These are phyloP conservation scores for Corythornis leucogaster DNA, from an alignment of 2,797 vertebrate species.

Conservation along the genomic window DNA sequence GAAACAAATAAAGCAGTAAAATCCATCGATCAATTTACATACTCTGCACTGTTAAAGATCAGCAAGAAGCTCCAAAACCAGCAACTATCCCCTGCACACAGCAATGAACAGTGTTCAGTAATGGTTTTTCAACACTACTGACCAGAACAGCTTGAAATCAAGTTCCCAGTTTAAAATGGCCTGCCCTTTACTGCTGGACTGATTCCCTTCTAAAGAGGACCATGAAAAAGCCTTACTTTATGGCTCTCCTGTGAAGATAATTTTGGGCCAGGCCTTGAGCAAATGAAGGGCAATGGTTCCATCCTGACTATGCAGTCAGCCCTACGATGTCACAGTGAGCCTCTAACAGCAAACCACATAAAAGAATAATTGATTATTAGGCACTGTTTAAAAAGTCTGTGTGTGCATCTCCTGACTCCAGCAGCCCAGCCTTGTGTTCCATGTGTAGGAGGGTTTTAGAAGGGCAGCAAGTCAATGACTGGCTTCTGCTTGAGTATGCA, in stretches of 20 bases:
- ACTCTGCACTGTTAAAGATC: not conserved
- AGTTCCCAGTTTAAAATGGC: not conserved
- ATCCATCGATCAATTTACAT: not conserved
- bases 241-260: not conserved
- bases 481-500: slow-evolving; percentile 35
- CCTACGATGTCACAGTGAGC: not conserved
- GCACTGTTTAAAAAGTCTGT: not conserved
- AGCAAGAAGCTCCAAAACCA: not conserved
- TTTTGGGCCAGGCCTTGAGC: not conserved
- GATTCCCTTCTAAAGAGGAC: not conserved
- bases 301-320: not conserved
- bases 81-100: not conserved
- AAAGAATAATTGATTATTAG: not conserved
- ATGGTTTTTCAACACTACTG: not conserved
- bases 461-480: slow-evolving; percentile 1
- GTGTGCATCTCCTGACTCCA: not conserved
- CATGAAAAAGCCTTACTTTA: not conserved
- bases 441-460: not conserved
- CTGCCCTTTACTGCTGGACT: not conserved
- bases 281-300: not conserved
- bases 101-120: not conserved
- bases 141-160: not conserved
- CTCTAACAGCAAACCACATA: not conserved
- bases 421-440: not conserved
- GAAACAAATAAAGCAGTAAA: not conserved